These are phyloP conservation scores for Microctonus aethiopoides DNA, from an alignment of 2,888 invertebrate genomes.

Conservation along the genomic window DNA sequence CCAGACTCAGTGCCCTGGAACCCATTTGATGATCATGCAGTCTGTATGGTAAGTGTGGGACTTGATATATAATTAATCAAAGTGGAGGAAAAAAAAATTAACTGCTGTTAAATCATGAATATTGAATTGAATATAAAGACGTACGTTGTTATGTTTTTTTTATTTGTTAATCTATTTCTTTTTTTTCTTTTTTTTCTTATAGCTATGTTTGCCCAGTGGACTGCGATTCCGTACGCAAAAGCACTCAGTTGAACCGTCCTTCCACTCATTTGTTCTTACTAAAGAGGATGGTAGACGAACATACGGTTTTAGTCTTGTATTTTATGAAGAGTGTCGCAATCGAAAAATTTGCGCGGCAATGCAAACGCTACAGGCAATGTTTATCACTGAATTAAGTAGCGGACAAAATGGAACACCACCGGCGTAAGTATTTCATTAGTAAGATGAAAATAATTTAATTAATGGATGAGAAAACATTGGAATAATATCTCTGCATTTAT, in stretches of 20 bases:
- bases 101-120: background rate
- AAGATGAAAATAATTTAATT: no score
- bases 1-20: conserved; percentile 91
- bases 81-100: background rate
- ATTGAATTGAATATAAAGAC: background rate
- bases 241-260: conserved; percentile 84
- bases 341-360: conserved; percentile 94
- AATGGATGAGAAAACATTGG: no score
- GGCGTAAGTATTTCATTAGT: conserved; percentile 53
- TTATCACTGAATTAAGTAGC: conserved; percentile 88
- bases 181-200: conserved; percentile 33
- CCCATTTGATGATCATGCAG: conserved; percentile 94
- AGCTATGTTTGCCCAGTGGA: conserved; percentile 96
- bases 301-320: conserved; percentile 94
- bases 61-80: background rate
- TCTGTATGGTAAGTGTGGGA: conserved; percentile 84
- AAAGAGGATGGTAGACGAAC: conserved; percentile 95
- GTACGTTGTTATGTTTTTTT: background rate
- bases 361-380: conserved; percentile 95
- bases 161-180: no score
- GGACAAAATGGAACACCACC: conserved; percentile 71
- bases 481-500: no score
- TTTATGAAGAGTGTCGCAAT: conserved; percentile 96
- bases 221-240: conserved; percentile 95
- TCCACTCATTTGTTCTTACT: conserved; percentile 97